Percentiles rank a stretch among this genome's conserved stretches.
Conservation (phyloP, 2,113 vertebrate species). For the Ariopsis seemanni region DNA sequence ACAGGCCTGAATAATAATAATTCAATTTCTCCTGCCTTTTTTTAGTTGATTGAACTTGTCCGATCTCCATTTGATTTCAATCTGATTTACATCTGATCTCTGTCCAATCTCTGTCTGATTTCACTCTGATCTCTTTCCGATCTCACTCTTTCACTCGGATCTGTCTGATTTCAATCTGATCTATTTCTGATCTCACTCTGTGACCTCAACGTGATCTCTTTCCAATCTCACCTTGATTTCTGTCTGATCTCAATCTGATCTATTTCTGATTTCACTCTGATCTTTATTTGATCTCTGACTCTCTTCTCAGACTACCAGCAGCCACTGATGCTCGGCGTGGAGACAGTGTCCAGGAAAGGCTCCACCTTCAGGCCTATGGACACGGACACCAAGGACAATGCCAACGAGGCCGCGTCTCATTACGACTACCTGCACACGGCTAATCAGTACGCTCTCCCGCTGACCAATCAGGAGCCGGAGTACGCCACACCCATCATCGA, state of each 20-base stretch:
- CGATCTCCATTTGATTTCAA: not conserved
- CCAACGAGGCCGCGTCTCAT: slow-evolving; percentile 63
- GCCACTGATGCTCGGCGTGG: slow-evolving; percentile 81
- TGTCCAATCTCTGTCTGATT: not conserved
- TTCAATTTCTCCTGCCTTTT: no score
- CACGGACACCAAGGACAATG: slow-evolving; percentile 61
- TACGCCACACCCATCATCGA: slow-evolving; percentile 87
- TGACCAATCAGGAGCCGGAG: slow-evolving; percentile 78
- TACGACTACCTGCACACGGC: slow-evolving; percentile 73
- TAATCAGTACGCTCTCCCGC: slow-evolving; percentile 81
- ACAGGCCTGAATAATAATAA: no score
- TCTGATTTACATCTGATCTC: not conserved
- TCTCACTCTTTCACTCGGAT: not conserved
- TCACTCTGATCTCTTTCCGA: not conserved
- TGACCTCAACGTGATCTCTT: not conserved
- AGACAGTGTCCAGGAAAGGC: slow-evolving; percentile 78
- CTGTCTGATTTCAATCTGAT: not conserved
- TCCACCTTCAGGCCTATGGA: slow-evolving; percentile 87
- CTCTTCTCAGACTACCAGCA: slow-evolving; percentile 79
- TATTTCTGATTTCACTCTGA: not conserved
- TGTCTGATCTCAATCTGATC: not conserved
- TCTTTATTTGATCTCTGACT: not conserved
- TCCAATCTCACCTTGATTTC: not conserved
- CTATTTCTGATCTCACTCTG: not conserved
- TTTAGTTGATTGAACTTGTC: not conserved